Evolutionary conservation across 1,140 invertebrate species (phyloP).

Genomic region (Tribolium castaneum): DNA sequence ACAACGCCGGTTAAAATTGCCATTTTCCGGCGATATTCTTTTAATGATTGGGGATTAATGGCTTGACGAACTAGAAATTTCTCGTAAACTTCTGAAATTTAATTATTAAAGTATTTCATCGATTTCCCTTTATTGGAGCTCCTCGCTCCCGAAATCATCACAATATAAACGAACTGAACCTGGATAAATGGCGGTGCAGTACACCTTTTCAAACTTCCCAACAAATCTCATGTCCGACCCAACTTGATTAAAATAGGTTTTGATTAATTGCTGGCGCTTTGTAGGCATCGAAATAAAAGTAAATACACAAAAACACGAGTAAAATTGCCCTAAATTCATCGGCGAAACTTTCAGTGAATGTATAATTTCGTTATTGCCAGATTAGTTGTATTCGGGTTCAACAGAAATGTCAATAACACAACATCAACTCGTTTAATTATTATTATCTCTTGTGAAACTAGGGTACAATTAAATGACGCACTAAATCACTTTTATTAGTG

Average conservation of each 20-base stretch:
- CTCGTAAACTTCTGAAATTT: conserved; percentile 28
- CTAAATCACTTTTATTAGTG: neutral
- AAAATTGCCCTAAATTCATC: neutral
- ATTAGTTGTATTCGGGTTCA: neutral
- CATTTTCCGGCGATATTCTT: conserved; percentile 13
- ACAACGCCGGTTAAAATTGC: neutral
- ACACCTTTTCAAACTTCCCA: conserved; percentile 10
- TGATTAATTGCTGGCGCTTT: neutral
- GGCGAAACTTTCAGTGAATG: no score
- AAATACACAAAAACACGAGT: neutral
- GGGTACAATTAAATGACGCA: conserved; percentile 4
- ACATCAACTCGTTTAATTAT: neutral
- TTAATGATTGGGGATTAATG: conserved; percentile 20
- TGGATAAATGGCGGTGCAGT: neutral
- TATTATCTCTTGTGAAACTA: neutral
- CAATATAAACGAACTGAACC: conserved; percentile 19
- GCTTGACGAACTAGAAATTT: neutral
- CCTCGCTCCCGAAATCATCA: neutral
- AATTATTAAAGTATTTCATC: conserved; percentile 36
- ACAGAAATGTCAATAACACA: neutral
- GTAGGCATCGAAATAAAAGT: neutral
- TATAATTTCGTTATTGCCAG: neutral
- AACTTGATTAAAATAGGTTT: neutral
- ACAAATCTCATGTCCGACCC: neutral
- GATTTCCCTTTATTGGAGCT: conserved; percentile 20